Conservation (phyloP, 2,797 vertebrate genomes). For the Gobio occitaniae region DNA sequence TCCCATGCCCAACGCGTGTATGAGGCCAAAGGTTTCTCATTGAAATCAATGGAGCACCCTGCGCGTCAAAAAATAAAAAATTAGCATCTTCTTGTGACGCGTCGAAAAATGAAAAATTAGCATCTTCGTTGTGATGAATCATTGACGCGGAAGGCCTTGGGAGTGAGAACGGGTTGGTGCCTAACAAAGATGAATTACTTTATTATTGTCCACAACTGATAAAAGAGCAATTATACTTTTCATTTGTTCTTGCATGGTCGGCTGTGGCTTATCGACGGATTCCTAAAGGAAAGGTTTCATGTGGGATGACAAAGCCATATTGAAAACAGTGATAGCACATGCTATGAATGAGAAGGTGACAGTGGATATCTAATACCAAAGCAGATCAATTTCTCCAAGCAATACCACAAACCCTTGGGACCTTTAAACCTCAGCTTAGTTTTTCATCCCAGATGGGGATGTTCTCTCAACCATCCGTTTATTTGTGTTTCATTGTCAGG, state of each 20-base stretch:
- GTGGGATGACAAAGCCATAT: not conserved
- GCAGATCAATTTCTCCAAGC: not conserved
- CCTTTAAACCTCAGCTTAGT: not conserved
- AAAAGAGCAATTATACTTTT: not conserved
- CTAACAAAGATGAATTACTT: not conserved
- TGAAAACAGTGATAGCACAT: not conserved
- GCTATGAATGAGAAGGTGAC: not conserved
- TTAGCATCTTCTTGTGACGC: too few relatives aligned
- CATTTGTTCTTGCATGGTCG: not conserved
- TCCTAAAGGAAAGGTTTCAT: not conserved
- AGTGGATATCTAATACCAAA: not conserved
- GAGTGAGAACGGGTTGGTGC: too few relatives aligned
- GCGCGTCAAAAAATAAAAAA: too few relatives aligned
- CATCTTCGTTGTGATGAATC: too few relatives aligned
- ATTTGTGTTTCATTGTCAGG: slow-evolving; percentile 22
- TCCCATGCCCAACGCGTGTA: too few relatives aligned
- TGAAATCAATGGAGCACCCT: too few relatives aligned
- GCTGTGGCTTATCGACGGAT: not conserved
- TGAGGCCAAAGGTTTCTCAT: too few relatives aligned
- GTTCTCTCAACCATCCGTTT: not conserved
- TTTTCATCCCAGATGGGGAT: not conserved
- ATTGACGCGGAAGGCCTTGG: too few relatives aligned
- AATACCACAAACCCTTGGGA: not conserved
- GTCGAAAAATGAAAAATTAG: too few relatives aligned
- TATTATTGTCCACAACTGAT: not conserved